These are phyloP conservation scores for Porites lutea DNA, from an alignment of 64 coral and sea anemone genomes.

Conservation along the genomic window DNA sequence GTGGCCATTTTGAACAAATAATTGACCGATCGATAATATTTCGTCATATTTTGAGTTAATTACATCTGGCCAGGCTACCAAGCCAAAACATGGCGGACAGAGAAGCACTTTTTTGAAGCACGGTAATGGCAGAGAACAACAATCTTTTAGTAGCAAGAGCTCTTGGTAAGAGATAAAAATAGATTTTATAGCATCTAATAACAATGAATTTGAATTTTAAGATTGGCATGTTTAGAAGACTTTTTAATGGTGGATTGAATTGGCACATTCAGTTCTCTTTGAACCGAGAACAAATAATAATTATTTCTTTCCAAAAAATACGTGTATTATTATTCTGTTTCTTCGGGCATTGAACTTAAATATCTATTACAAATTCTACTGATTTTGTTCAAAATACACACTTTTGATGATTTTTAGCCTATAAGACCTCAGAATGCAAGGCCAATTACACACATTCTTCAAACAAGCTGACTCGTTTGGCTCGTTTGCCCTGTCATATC, in stretches of 20 bases:
- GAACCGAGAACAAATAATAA: too few species aligned
- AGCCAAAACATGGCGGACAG: slow-evolving; percentile 79
- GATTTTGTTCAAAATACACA: too few species aligned
- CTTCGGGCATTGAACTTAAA: too few species aligned
- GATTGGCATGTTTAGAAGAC: not conserved
- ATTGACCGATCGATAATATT: not conserved
- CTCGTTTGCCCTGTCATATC: too few species aligned
- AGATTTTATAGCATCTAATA: not conserved
- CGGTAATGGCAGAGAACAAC: slow-evolving; percentile 6
- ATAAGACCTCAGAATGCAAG: too few species aligned
- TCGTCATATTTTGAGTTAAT: slow-evolving; percentile 38
- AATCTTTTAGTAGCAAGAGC: slow-evolving; percentile 66
- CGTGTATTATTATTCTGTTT: too few species aligned
- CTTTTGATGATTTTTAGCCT: too few species aligned
- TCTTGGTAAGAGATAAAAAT: slow-evolving; percentile 6
- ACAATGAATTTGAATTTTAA: not conserved
- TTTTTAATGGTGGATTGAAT: not conserved
- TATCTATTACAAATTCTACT: too few species aligned
- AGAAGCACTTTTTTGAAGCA: not conserved
- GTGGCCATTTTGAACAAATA: slow-evolving; percentile 69
- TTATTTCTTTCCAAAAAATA: too few species aligned
- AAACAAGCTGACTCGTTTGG: too few species aligned
- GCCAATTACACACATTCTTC: too few species aligned
- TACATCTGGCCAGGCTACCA: slow-evolving; percentile 51
- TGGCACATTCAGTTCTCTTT: too few species aligned